These are phyloP conservation scores for Enteromius anoplus DNA, from an alignment of 2,797 vertebrate species.

Conservation along the genomic window DNA sequence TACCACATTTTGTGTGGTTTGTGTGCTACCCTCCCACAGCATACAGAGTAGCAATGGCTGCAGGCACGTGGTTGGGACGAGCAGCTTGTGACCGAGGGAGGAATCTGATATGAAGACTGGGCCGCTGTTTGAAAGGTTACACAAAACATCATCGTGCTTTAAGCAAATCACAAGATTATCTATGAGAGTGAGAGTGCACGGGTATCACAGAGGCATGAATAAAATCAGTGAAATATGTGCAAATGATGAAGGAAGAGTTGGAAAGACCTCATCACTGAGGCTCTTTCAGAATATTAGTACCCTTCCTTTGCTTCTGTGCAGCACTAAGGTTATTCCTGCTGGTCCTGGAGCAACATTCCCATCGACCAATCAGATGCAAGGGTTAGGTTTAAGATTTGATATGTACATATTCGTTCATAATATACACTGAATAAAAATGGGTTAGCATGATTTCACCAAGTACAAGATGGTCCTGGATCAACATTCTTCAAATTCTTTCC, in stretches of 20 bases:
- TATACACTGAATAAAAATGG: too few species aligned
- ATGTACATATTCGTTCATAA: too few species aligned
- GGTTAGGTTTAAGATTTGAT: background rate
- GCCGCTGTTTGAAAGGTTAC: conserved; percentile 77
- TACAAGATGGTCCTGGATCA: too few species aligned
- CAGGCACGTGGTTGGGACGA: conserved; percentile 72
- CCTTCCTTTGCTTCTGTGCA: background rate
- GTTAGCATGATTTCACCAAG: too few species aligned
- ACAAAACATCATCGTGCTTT: conserved; percentile 72
- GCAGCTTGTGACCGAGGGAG: conserved; percentile 78
- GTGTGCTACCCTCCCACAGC: background rate
- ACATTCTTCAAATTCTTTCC: too few species aligned
- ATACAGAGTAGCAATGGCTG: conserved; percentile 57
- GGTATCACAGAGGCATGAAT: background rate
- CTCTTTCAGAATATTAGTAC: background rate
- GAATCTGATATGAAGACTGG: conserved; percentile 69
- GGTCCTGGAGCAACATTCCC: conserved; percentile 9
- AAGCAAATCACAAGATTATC: conserved; percentile 81
- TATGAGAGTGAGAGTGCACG: conserved; percentile 35
- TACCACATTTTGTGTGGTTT: conserved; percentile 46
- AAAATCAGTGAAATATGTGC: background rate
- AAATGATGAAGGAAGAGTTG: conserved; percentile 6
- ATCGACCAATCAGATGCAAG: background rate
- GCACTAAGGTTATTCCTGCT: background rate
- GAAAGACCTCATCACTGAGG: background rate